Percentiles rank a stretch among this genome's conserved stretches.
phyloP scores from a whole-genome alignment of 2,797 vertebrate genomes.

The Coracias cyanogaster region DNA sequence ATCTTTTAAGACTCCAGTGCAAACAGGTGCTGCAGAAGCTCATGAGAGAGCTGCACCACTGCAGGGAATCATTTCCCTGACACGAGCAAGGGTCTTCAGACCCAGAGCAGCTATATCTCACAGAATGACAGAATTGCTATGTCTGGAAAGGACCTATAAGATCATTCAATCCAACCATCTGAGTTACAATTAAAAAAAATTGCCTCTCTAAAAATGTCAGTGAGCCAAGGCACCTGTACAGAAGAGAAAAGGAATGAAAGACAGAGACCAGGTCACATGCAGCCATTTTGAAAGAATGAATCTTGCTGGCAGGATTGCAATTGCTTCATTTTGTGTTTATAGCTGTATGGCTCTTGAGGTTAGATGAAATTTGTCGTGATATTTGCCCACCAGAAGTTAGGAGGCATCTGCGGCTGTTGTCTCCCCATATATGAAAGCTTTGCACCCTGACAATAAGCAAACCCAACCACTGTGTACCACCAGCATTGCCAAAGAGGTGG shows the following conservation, averaged over 20 bases:
- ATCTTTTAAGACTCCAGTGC: background rate
- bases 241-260: background rate
- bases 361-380: background rate
- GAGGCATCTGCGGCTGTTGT: background rate
- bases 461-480: background rate
- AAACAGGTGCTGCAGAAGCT: constrained; percentile 2
- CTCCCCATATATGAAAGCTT: background rate
- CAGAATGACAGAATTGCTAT: too few species aligned
- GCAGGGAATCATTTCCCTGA: background rate
- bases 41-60: background rate
- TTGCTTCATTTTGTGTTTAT: constrained; percentile 9
- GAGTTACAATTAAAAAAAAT: background rate
- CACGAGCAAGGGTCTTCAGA: background rate
- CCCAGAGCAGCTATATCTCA: background rate
- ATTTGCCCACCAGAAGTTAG: background rate
- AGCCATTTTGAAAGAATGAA: background rate
- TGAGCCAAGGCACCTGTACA: background rate
- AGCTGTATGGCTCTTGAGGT: background rate
- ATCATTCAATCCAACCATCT: background rate
- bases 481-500: background rate
- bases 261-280: background rate
- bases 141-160: too few species aligned
- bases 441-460: background rate
- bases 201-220: background rate
- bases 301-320: background rate